Conservation (phyloP, 2,113 vertebrate genomes). For the Pachycephala philippinensis region DNA sequence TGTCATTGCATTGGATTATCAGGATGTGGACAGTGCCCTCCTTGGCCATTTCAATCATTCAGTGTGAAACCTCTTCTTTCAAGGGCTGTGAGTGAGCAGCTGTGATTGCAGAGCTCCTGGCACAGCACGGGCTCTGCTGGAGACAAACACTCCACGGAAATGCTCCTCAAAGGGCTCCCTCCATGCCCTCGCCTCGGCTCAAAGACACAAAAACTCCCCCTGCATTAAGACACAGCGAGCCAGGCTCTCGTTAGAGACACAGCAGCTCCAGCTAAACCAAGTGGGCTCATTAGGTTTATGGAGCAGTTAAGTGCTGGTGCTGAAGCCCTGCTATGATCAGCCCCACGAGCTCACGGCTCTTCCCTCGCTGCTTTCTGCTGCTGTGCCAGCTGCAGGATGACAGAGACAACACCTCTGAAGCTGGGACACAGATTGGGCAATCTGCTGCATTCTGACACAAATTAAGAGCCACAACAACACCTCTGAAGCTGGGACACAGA, state of each 20-base stretch:
- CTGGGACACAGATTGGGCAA: neutral
- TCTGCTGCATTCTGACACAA: neutral
- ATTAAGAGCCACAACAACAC: neutral
- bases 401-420: neutral
- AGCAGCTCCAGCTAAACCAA: neutral
- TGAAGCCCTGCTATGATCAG: neutral
- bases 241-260: neutral
- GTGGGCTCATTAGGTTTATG: neutral
- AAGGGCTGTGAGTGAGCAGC: neutral
- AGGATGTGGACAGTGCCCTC: neutral
- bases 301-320: neutral
- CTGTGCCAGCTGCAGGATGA: neutral
- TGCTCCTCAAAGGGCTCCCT: neutral
- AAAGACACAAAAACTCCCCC: neutral
- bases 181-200: rapidly evolving
- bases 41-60: neutral
- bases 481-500: neutral
- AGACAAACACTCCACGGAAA: neutral
- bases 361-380: neutral
- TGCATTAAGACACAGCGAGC: neutral
- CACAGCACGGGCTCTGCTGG: neutral
- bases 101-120: neutral
- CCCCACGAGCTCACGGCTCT: rapidly evolving
- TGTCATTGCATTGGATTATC: neutral
- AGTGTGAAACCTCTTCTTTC: neutral